Evolutionary conservation across 2,113 vertebrate species (phyloP).

Genomic region (Scomber japonicus): DNA sequence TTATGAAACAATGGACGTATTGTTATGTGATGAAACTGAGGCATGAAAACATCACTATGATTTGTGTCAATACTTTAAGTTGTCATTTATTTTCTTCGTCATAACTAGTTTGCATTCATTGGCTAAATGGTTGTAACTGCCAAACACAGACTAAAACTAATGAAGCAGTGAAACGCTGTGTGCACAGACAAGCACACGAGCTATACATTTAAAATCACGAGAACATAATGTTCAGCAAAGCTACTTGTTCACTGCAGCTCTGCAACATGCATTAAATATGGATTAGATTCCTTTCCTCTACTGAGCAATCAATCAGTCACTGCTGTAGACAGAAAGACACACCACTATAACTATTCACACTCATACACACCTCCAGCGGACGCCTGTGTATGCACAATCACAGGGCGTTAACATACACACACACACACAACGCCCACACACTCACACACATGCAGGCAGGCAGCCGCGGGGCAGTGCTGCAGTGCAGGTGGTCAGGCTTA

Average conservation of each 20-base stretch:
- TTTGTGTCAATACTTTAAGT: background rate
- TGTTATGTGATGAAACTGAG: background rate
- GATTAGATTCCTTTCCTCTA: constrained; percentile 52
- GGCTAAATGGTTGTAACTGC: background rate
- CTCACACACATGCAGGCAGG: constrained; percentile 24
- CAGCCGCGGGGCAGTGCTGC: constrained; percentile 66
- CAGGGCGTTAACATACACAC: background rate
- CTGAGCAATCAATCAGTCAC: constrained; percentile 7
- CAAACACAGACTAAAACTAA: background rate
- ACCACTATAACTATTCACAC: constrained; percentile 11
- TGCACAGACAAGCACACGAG: background rate
- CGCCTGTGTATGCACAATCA: background rate
- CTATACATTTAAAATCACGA: constrained; percentile 31
- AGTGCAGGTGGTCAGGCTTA: constrained; percentile 68
- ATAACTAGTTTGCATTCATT: background rate
- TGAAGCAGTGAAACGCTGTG: background rate
- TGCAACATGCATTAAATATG: constrained; percentile 84
- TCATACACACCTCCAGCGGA: constrained; percentile 14
- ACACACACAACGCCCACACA: constrained; percentile 14
- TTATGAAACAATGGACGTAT: background rate
- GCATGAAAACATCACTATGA: background rate
- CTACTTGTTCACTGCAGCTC: constrained; percentile 79
- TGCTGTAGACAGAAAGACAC: constrained; percentile 8
- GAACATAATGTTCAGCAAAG: constrained; percentile 49
- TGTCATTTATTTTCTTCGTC: constrained; percentile 1